phyloP scores from a whole-genome alignment of 2,113 vertebrate species.

The Gallinago media region DNA sequence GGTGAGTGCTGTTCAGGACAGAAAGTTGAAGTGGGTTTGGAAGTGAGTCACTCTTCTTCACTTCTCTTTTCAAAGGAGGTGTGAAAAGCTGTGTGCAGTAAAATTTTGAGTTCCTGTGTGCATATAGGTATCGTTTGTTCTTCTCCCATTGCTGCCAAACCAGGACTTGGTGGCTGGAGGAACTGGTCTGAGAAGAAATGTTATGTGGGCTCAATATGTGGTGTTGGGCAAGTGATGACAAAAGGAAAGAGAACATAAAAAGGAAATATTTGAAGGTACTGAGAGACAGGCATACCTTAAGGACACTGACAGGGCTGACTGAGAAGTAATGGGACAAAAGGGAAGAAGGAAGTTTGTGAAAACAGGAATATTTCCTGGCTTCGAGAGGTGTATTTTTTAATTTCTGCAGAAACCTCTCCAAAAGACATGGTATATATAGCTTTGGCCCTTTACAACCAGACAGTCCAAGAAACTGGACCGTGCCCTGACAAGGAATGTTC shows the following conservation, averaged over 20 bases:
- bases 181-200: background rate
- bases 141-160: background rate
- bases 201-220: background rate
- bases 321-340: background rate
- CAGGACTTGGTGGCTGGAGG: background rate
- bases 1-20: conserved; percentile 17
- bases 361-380: background rate
- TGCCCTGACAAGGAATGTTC: background rate
- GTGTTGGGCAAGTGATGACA: background rate
- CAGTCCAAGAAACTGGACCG: accelerated
- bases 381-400: background rate
- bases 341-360: background rate
- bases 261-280: background rate
- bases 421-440: accelerated
- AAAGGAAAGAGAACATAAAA: background rate
- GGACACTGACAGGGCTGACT: background rate
- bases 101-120: background rate
- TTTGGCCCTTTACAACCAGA: background rate
- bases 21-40: conserved; percentile 1
- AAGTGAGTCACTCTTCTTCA: background rate
- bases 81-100: background rate
- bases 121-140: background rate
- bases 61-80: background rate
- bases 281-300: background rate
- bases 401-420: background rate